A percentile compares a stretch with the other conserved stretches of the same genome.
Conservation (phyloP, 2,888 invertebrate genomes). For the Platycheirus albimanus region DNA sequence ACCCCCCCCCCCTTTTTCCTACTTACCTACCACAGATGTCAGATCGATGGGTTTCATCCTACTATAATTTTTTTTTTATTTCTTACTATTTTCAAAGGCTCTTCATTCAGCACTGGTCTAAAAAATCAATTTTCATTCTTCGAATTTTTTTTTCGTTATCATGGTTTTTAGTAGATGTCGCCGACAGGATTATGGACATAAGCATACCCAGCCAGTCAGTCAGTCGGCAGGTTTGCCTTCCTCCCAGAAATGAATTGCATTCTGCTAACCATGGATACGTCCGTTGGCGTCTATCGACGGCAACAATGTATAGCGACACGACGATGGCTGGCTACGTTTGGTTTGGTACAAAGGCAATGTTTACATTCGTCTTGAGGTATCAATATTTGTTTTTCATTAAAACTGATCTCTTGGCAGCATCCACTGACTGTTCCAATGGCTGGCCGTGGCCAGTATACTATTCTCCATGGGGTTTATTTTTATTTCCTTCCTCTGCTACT, state of each 20-base stretch:
- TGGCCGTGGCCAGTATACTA: not conserved
- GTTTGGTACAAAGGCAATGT: conserved; percentile 63
- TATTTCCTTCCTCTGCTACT: not conserved
- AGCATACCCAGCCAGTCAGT: too few relatives aligned
- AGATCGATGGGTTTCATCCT: too few relatives aligned
- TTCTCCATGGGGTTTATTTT: conserved; percentile 5
- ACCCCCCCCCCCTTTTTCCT: too few relatives aligned
- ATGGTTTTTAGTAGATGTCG: conserved; percentile 58
- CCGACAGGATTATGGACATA: conserved; percentile 47
- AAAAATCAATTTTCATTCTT: conserved; percentile 48
- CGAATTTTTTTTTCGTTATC: conserved; percentile 19
- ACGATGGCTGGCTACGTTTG: conserved; percentile 13
- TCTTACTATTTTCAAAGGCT: too few relatives aligned
- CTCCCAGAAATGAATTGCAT: conserved; percentile 35
- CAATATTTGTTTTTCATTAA: conserved; percentile 74
- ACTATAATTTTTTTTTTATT: too few relatives aligned
- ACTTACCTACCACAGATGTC: too few relatives aligned
- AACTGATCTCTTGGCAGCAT: conserved; percentile 67
- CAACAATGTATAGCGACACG: not conserved
- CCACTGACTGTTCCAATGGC: conserved; percentile 18
- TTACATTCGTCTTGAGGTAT: conserved; percentile 72
- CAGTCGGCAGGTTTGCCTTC: conserved; percentile 1
- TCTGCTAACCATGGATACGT: not conserved
- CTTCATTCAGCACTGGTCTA: too few relatives aligned
- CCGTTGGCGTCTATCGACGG: conserved; percentile 4